Evolutionary conservation across 23 tunicate genomes (phyloP).

Genomic region (Phallusia fumigata): DNA sequence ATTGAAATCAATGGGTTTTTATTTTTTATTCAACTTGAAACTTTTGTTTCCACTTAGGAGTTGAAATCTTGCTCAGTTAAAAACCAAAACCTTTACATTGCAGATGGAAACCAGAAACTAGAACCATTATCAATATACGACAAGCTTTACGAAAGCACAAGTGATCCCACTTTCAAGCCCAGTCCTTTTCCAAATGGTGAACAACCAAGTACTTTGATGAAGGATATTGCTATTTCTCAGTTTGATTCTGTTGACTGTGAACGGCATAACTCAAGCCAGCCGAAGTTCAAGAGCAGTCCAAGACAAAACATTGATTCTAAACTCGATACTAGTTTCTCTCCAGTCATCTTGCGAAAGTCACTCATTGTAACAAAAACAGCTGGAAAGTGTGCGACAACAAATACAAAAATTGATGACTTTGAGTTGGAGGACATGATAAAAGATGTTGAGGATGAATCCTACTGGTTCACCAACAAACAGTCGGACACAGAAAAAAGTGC

Average conservation of each 20-base stretch:
- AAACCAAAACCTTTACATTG: not conserved
- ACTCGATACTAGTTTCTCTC: slow-evolving; percentile 20
- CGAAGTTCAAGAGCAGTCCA: not conserved
- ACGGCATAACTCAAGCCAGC: not conserved
- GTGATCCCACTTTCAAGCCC: not conserved
- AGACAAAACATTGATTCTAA: not conserved
- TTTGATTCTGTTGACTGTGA: not conserved
- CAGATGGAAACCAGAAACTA: not conserved
- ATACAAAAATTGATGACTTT: slow-evolving; percentile 5
- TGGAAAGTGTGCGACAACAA: slow-evolving; percentile 17
- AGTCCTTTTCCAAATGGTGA: not conserved
- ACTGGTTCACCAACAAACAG: not conserved
- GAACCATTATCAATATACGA: not conserved
- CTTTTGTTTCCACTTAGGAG: too few relatives aligned
- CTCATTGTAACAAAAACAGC: slow-evolving; percentile 15
- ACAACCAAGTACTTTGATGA: not conserved
- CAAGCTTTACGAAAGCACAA: not conserved
- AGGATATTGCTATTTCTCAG: not conserved
- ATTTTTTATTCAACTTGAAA: too few relatives aligned
- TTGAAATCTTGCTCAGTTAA: not conserved
- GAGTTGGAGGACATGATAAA: slow-evolving; percentile 11
- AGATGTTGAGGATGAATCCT: not conserved
- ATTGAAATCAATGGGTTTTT: too few relatives aligned
- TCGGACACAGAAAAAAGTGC: not conserved
- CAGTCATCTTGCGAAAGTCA: slow-evolving; percentile 11